A percentile compares a stretch with the other conserved stretches of the same genome.
These are phyloP conservation scores for Antheraea yamamai DNA, from an alignment of 2,888 invertebrate genomes.

Conservation along the genomic window DNA sequence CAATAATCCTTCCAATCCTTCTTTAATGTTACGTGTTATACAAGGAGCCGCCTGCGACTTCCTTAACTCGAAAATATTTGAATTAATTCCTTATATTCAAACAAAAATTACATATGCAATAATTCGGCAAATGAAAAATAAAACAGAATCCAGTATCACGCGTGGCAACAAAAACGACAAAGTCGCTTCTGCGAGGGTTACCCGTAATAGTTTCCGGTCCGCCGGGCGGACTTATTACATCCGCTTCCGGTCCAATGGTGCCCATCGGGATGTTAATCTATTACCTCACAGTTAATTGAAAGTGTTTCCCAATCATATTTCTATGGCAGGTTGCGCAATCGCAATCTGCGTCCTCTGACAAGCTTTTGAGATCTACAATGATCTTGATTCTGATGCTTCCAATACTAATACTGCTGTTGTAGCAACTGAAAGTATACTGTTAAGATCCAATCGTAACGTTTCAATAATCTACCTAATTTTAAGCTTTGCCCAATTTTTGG, in stretches of 20 bases:
- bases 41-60: neutral
- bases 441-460: too few species aligned
- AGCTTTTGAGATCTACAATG: neutral
- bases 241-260: constrained; percentile 48
- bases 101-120: neutral
- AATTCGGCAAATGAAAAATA: neutral
- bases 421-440: too few species aligned
- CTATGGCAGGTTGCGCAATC: neutral
- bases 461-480: too few species aligned
- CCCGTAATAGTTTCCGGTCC: constrained; percentile 62
- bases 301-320: constrained; percentile 49
- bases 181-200: constrained; percentile 21
- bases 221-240: constrained; percentile 59
- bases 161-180: constrained; percentile 10
- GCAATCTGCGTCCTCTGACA: neutral
- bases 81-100: neutral
- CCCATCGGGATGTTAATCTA: constrained; percentile 50
- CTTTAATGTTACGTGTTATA: neutral
- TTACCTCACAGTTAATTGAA: constrained; percentile 57
- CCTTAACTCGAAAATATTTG: too few species aligned
- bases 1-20: neutral
- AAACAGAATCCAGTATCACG: neutral
- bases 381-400: neutral
- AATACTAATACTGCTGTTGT: neutral
- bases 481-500: too few species aligned